phyloP scores from a whole-genome alignment of 2,888 invertebrate species.

The Leistus spinibarbis region DNA sequence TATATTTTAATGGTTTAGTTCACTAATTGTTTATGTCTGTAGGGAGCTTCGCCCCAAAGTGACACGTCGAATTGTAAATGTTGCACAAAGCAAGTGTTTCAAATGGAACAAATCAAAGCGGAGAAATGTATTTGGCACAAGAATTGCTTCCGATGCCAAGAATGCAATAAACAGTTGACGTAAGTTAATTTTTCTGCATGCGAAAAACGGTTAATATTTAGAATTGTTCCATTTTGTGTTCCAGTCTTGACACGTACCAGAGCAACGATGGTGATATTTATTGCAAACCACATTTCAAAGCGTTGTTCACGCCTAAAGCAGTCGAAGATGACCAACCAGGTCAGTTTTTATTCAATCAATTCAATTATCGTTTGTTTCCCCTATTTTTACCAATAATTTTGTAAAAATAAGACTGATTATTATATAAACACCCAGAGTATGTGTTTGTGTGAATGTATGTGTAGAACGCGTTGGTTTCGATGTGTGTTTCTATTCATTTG shows the following conservation, averaged over 20 bases:
- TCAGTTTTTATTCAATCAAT: constrained; percentile 57
- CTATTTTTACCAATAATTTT: not conserved
- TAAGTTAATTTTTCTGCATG: constrained; percentile 58
- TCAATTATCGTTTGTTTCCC: constrained; percentile 21
- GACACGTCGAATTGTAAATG: constrained; percentile 76
- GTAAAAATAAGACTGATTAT: not conserved
- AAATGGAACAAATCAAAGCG: constrained; percentile 95
- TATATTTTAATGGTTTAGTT: constrained; percentile 9
- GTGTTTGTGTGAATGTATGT: not conserved
- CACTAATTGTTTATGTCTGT: constrained; percentile 7
- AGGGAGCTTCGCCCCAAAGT: constrained; percentile 56
- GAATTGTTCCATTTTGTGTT: constrained; percentile 46
- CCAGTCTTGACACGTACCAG: constrained; percentile 89
- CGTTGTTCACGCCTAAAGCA: constrained; percentile 88
- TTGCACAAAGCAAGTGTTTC: constrained; percentile 90
- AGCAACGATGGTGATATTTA: constrained; percentile 89
- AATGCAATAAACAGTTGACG: constrained; percentile 93
- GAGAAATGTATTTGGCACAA: constrained; percentile 92
- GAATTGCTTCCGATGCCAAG: constrained; percentile 91
- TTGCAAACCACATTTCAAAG: constrained; percentile 93
- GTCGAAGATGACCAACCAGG: constrained; percentile 75
- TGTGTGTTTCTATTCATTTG: too few species aligned
- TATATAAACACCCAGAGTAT: constrained; percentile 1
- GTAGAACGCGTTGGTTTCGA: not conserved
- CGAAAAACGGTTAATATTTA: not conserved